Base-by-base conservation (phyloP, 2,797 vertebrate genomes). In the Chaetophractus vellerosus region DNA sequence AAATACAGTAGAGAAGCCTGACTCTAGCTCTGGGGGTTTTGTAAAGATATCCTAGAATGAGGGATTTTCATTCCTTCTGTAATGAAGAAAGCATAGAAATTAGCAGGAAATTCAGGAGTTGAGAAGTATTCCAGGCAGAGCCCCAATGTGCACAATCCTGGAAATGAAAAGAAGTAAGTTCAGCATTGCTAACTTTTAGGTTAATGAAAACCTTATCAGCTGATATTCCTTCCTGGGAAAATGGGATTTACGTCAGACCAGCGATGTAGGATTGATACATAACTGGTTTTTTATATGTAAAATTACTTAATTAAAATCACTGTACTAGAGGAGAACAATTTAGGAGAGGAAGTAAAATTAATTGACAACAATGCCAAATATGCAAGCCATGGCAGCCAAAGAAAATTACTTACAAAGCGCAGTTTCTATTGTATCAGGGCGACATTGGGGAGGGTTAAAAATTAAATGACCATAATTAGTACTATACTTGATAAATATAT, bases 1-100 rank as follows among this genome's bases (percentile, higher is more conserved):
- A 71, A 61, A 52, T 18, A 5, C 2, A 48, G 12, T 24, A 82
- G 33, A 50, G 36, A 1, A 69, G 6, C 12, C 24, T 82, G 41
- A 33, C 5, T 14, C 9, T 24, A 48, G n/a, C 5, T 74, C 0
- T n/a, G 24, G 10, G 15, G 8, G 4, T 8, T 6, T 52, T 23
- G 21, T 26, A 66, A 64, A 31, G 12, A 48, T 38, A 1, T 36
- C 41, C 18, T 69, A 45, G 14, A 78, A 31, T 36, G 6, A 63
- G 2, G 1, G 3, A 28, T 71, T 41, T 33, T 72, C 64, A 48
- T 33, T 85, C 14, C 7, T 72, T 63, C 18, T 33, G 6, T 72
- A 48, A 61, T 55, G 21, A 85, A 68, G 19, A 33, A 26, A 89
- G 1, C 4, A 0, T 68, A 24, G n/a, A 80, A 66, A 92, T 52